A percentile compares a stretch with the other conserved stretches of the same genome.
These are phyloP conservation scores for Poicephalus gulielmi DNA, from an alignment of 2,113 vertebrate species.

Conservation along the genomic window DNA sequence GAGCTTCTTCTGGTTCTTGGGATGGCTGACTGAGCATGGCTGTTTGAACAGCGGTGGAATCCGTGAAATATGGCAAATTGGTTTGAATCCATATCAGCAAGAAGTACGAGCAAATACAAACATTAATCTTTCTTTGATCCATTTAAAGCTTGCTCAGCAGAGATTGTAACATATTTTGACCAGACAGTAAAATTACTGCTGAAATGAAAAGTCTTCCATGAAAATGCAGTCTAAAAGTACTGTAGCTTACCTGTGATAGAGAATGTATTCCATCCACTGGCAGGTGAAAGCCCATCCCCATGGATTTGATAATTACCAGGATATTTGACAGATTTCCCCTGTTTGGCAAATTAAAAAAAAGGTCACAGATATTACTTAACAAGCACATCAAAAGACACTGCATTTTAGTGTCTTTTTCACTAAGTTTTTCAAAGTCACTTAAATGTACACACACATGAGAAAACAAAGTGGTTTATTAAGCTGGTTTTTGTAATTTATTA, in stretches of 20 bases:
- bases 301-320: constrained; percentile 90
- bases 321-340: constrained; percentile 88
- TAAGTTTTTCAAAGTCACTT: not conserved
- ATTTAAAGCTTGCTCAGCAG: not conserved
- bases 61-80: not conserved
- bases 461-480: not conserved
- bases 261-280: constrained; percentile 90
- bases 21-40: not conserved
- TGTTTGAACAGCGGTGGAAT: fast-evolving
- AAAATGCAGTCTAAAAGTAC: not conserved
- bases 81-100: not conserved
- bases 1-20: not conserved
- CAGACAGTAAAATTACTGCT: not conserved
- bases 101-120: not conserved
- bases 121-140: not conserved
- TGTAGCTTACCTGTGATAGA: constrained; percentile 80
- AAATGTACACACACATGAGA: not conserved
- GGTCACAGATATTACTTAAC: not conserved
- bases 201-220: not conserved
- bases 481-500: not conserved
- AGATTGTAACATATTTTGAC: not conserved
- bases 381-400: not conserved
- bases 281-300: constrained; percentile 96
- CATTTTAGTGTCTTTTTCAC: not conserved
- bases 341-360: constrained; percentile 20